Percentiles rank a stretch among this genome's conserved stretches.
Evolutionary conservation across 2,888 invertebrate genomes (phyloP).

Genomic region (Gymnocheta viridis): DNA sequence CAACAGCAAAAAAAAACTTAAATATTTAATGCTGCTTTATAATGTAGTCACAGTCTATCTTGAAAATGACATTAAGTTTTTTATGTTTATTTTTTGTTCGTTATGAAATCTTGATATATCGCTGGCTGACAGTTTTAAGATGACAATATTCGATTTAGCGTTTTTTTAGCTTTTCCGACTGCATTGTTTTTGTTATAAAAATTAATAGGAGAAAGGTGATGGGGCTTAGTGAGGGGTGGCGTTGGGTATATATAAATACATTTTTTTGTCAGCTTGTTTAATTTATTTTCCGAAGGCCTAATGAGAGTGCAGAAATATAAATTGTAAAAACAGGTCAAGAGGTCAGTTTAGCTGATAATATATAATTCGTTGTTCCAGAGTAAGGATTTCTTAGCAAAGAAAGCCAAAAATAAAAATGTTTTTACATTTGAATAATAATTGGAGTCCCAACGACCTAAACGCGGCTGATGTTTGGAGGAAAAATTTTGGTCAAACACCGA

Average conservation of each 20-base stretch:
- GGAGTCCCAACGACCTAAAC: too few species aligned
- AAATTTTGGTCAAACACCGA: too few species aligned
- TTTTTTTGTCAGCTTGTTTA: not conserved
- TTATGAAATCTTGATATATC: conserved; percentile 64
- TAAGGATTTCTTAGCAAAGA: too few species aligned
- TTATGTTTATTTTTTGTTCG: not conserved
- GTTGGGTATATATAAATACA: not conserved
- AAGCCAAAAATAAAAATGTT: too few species aligned
- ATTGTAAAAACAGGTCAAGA: not conserved
- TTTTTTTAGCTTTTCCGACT: conserved; percentile 2
- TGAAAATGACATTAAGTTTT: conserved; percentile 51
- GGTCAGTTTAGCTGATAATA: not conserved
- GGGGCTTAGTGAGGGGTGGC: not conserved
- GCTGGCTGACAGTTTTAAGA: conserved; percentile 66
- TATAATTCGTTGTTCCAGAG: not conserved
- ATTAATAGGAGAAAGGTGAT: not conserved
- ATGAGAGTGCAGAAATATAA: not conserved
- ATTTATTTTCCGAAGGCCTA: not conserved
- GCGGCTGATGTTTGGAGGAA: too few species aligned
- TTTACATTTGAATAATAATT: too few species aligned
- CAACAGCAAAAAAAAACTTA: conserved; percentile 34
- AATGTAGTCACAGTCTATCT: conserved; percentile 48
- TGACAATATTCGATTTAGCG: conserved; percentile 57
- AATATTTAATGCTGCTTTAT: conserved; percentile 56
- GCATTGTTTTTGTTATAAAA: not conserved